phyloP scores from a whole-genome alignment of 2,888 invertebrate genomes.

The Lepidochrysops patricia region DNA sequence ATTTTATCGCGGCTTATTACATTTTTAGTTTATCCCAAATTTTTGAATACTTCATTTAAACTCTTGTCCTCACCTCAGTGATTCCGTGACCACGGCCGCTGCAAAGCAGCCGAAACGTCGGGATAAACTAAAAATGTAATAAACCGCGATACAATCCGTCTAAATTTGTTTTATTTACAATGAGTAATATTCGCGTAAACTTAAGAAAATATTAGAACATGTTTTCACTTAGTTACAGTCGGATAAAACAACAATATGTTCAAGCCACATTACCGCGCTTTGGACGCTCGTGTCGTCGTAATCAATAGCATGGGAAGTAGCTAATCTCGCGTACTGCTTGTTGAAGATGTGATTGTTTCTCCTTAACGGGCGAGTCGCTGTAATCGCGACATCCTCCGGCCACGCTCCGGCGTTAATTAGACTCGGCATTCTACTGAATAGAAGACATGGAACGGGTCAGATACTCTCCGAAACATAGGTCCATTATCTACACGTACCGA shows the following conservation, averaged over 20 bases:
- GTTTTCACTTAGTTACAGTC: background rate
- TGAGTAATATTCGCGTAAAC: no score
- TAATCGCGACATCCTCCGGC: conserved; percentile 65
- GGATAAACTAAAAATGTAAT: no score
- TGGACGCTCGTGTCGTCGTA: conserved; percentile 5
- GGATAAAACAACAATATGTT: background rate
- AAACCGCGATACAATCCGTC: no score
- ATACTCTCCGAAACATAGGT: conserved; percentile 33
- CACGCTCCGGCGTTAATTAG: conserved; percentile 60
- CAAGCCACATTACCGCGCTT: background rate
- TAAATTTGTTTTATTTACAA: no score
- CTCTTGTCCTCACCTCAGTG: no score
- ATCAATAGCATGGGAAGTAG: conserved; percentile 29
- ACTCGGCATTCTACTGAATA: conserved; percentile 48
- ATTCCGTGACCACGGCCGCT: no score
- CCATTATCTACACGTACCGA: conserved; percentile 31
- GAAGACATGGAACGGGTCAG: conserved; percentile 50
- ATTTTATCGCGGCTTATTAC: no score
- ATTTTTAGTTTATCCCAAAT: no score
- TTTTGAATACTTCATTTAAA: no score
- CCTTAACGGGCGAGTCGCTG: conserved; percentile 58
- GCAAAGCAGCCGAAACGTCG: no score
- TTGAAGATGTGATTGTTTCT: conserved; percentile 68
- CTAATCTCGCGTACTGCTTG: conserved; percentile 54
- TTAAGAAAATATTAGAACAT: background rate